Percentiles rank a stretch among this genome's conserved stretches.
These are phyloP conservation scores for Chlorospingus flavigularis DNA, from an alignment of 2,797 vertebrate genomes.

Conservation along the genomic window DNA sequence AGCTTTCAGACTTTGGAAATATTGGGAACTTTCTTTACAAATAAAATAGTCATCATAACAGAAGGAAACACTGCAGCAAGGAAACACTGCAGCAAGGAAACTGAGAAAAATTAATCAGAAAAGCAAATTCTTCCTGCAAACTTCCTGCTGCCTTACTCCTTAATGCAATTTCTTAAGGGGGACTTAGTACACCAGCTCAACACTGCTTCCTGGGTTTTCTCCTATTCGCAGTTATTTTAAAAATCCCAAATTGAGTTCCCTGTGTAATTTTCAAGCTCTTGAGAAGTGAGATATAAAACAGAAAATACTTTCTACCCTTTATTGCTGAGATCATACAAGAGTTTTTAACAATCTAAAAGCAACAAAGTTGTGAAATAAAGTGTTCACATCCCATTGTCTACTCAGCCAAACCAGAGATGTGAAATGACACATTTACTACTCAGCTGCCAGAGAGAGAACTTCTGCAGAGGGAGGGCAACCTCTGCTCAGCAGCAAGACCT, in stretches of 20 bases:
- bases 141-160: neutral
- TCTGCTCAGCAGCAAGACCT: neutral
- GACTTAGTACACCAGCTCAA: neutral
- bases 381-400: neutral
- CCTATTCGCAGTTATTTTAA: neutral
- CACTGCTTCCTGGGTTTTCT: neutral
- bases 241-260: neutral
- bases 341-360: neutral
- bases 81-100: neutral
- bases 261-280: neutral
- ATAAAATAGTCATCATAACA: neutral
- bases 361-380: neutral
- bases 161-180: neutral
- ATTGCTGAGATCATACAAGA: neutral
- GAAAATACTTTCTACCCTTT: neutral
- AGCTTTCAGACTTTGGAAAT: neutral
- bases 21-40: neutral
- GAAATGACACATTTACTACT: neutral
- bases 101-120: neutral
- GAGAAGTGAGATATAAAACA: neutral
- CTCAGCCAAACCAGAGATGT: neutral
- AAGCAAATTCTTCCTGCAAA: neutral
- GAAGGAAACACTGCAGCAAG: neutral
- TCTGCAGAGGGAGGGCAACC: neutral
- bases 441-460: neutral